Evolutionary conservation across 2,113 vertebrate genomes (phyloP).

Genomic region (Dissostichus mawsoni): DNA sequence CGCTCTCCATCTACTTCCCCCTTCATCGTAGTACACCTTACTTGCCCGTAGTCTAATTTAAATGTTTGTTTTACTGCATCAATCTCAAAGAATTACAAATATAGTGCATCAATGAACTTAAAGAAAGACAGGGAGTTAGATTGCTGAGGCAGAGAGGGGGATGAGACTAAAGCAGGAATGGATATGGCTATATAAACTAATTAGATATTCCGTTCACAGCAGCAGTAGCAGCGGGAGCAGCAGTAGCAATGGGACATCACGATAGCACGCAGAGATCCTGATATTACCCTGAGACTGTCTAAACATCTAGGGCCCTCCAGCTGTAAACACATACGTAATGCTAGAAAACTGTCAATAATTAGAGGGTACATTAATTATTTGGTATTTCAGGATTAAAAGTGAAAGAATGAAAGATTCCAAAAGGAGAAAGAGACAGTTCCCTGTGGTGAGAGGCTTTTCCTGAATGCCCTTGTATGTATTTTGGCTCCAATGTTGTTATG

Average conservation of each 20-base stretch:
- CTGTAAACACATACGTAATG: background rate
- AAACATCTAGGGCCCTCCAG: conserved; percentile 34
- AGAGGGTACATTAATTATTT: background rate
- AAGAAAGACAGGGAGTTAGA: conserved; percentile 14
- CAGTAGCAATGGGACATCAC: conserved; percentile 62
- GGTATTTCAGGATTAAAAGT: background rate
- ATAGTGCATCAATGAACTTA: conserved; percentile 9
- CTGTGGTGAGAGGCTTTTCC: conserved; percentile 46
- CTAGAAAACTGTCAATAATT: background rate
- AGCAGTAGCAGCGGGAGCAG: conserved; percentile 35
- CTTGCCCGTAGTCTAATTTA: conserved; percentile 70
- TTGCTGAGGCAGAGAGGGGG: conserved; percentile 1
- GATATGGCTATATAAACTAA: conserved; percentile 54
- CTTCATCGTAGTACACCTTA: conserved; percentile 34
- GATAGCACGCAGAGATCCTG: conserved; percentile 60
- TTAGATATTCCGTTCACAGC: conserved; percentile 74
- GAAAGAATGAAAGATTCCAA: conserved; percentile 23
- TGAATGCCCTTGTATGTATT: conserved; percentile 67
- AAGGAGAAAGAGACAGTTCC: conserved; percentile 30
- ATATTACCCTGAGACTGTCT: conserved; percentile 57
- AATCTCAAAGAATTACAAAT: conserved; percentile 63
- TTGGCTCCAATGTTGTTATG: conserved; percentile 69
- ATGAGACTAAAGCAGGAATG: conserved; percentile 35
- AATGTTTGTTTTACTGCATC: conserved; percentile 68
- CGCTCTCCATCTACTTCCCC: conserved; percentile 49